A percentile compares a stretch with the other conserved stretches of the same genome.
phyloP scores from a whole-genome alignment of 2,888 invertebrate genomes.

The Sesia apiformis region DNA sequence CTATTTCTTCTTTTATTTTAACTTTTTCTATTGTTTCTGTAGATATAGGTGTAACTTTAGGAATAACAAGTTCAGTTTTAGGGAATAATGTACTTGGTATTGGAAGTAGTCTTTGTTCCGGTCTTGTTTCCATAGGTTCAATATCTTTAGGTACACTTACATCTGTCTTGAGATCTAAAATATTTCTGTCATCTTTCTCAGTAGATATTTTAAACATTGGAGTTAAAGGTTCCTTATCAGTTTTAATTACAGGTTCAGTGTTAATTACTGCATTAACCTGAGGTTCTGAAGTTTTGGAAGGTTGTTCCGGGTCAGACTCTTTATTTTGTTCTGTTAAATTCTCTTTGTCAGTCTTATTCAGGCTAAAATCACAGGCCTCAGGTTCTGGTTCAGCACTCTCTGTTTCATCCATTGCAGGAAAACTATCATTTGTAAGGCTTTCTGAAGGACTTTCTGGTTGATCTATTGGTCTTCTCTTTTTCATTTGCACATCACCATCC shows the following conservation, averaged over 20 bases:
- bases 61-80: constrained; percentile 78
- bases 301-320: constrained; percentile 42
- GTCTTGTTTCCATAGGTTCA: constrained; percentile 20
- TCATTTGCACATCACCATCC: constrained; percentile 76
- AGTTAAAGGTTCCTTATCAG: constrained; percentile 51
- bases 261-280: constrained; percentile 44
- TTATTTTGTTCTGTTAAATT: constrained; percentile 43
- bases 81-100: constrained; percentile 47
- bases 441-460: constrained; percentile 85
- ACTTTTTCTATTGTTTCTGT: constrained; percentile 64
- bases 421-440: constrained; percentile 89
- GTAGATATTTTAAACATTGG: constrained; percentile 37
- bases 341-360: constrained; percentile 61
- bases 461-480: constrained; percentile 66
- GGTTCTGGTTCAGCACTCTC: constrained; percentile 70
- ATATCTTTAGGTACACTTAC: constrained; percentile 30
- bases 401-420: constrained; percentile 83
- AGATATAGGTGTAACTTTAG: constrained; percentile 73
- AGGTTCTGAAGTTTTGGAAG: constrained; percentile 43
- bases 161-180: constrained; percentile 60
- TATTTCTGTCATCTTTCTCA: constrained; percentile 56
- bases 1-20: constrained; percentile 69
- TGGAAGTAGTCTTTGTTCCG: constrained; percentile 37
- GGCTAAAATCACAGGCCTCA: constrained; percentile 66
- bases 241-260: constrained; percentile 44